These are phyloP conservation scores for Zaprionus obscuricornis DNA, from an alignment of 2,888 invertebrate genomes.

Conservation along the genomic window DNA sequence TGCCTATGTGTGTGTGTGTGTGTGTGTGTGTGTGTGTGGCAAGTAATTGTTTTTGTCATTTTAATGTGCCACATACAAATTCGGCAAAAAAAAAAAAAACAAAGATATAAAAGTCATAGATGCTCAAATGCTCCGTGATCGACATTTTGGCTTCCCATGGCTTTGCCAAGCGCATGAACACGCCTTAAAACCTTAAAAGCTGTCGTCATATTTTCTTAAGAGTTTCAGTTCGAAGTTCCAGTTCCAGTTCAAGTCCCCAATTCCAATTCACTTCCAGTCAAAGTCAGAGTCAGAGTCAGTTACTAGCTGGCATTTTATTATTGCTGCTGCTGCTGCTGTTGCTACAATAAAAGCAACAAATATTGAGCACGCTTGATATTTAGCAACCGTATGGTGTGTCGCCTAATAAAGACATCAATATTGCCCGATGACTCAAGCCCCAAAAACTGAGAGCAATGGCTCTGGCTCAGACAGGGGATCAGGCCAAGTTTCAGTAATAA, in stretches of 20 bases:
- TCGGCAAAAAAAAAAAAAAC: slow-evolving; percentile 28
- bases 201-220: slow-evolving; percentile 28
- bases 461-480: slow-evolving; percentile 1
- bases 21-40: slow-evolving; percentile 26
- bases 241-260: background rate
- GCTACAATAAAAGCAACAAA: slow-evolving; percentile 17
- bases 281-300: slow-evolving; percentile 8
- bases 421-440: slow-evolving; percentile 63
- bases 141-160: slow-evolving; percentile 54
- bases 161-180: slow-evolving; percentile 49
- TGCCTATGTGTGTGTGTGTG: slow-evolving; percentile 15
- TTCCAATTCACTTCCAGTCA: background rate
- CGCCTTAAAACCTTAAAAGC: slow-evolving; percentile 53
- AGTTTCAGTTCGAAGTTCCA: slow-evolving; percentile 13
- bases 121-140: slow-evolving; percentile 40
- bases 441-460: background rate
- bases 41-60: slow-evolving; percentile 64
- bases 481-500: slow-evolving; percentile 40
- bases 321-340: too few species aligned
- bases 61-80: slow-evolving; percentile 59
- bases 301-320: slow-evolving; percentile 59
- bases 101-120: slow-evolving; percentile 28
- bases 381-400: slow-evolving; percentile 27
- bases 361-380: slow-evolving; percentile 51
- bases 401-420: slow-evolving; percentile 75